phyloP scores from a whole-genome alignment of 2,113 vertebrate species.

The Sigmodon hispidus region DNA sequence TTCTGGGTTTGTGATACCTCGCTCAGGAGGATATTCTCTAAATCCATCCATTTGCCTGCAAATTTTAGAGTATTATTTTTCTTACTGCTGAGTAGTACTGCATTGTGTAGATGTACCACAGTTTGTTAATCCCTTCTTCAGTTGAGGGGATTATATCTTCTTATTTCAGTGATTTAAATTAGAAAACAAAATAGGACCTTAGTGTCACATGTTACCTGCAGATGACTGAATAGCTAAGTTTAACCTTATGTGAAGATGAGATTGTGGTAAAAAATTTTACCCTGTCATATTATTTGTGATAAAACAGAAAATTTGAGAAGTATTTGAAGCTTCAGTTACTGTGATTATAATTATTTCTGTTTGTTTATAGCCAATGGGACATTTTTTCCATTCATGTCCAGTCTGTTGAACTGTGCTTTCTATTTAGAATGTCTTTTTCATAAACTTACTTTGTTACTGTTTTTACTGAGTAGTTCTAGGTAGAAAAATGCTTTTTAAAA shows the following conservation, averaged over 20 bases:
- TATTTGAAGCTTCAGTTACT: not conserved
- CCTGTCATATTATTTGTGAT: not conserved
- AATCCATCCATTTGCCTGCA: too few species aligned
- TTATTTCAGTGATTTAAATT: slow-evolving; percentile 19
- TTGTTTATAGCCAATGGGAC: slow-evolving; percentile 3
- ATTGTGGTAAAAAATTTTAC: not conserved
- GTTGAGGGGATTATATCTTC: too few species aligned
- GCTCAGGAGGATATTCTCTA: too few species aligned
- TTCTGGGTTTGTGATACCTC: too few species aligned
- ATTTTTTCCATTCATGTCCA: slow-evolving; percentile 27
- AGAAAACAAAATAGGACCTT: not conserved
- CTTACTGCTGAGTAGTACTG: too few species aligned
- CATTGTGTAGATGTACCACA: too few species aligned
- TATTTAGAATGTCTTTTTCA: slow-evolving; percentile 19
- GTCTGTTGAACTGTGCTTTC: slow-evolving; percentile 37
- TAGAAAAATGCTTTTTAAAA: slow-evolving; percentile 26
- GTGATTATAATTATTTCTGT: not conserved
- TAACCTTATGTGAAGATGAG: not conserved
- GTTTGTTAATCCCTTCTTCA: too few species aligned
- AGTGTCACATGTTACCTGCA: not conserved
- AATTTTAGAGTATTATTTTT: too few species aligned
- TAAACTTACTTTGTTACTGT: slow-evolving; percentile 35
- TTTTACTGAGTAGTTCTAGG: slow-evolving; percentile 44
- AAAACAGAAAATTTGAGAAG: not conserved
- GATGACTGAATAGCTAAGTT: not conserved